A percentile compares a stretch with the other conserved stretches of the same genome.
phyloP scores from a whole-genome alignment of 2,113 vertebrate species.

The Cynocephalus volans region DNA sequence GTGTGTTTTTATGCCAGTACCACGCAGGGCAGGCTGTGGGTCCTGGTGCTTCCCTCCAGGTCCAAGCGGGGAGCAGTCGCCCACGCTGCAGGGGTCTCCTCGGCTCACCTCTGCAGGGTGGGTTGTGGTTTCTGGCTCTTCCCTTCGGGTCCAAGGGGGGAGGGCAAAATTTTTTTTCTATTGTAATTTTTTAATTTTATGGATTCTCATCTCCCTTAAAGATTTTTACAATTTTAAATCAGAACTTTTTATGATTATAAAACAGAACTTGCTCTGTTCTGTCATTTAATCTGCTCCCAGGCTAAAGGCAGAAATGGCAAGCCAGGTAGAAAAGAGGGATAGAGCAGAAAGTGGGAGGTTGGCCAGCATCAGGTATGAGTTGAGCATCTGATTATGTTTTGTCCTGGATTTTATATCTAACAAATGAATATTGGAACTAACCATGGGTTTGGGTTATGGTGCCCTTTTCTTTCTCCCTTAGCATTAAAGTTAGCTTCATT shows the following conservation, averaged over 20 bases:
- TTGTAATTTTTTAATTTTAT: constrained; percentile 1
- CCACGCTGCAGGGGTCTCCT: too few species aligned
- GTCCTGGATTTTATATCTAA: constrained; percentile 37
- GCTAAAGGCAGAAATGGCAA: not conserved
- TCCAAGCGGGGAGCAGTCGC: too few species aligned
- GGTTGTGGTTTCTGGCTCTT: too few species aligned
- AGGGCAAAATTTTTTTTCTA: not conserved
- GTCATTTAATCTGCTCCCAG: not conserved
- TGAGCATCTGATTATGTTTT: not conserved
- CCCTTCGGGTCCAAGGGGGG: too few species aligned
- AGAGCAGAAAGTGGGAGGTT: not conserved
- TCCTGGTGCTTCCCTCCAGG: too few species aligned
- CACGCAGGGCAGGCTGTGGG: too few species aligned
- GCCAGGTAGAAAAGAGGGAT: not conserved
- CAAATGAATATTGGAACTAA: not conserved
- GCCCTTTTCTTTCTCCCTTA: not conserved
- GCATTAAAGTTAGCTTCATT: constrained; percentile 4
- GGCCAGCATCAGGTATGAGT: not conserved
- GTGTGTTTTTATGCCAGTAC: too few species aligned
- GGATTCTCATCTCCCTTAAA: not conserved
- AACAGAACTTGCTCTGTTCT: not conserved
- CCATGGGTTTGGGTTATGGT: not conserved
- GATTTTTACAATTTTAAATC: not conserved
- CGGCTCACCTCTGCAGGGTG: too few species aligned
- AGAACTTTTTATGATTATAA: not conserved